phyloP scores from a whole-genome alignment of 1,140 invertebrate species.

The Ceratina calcarata region DNA sequence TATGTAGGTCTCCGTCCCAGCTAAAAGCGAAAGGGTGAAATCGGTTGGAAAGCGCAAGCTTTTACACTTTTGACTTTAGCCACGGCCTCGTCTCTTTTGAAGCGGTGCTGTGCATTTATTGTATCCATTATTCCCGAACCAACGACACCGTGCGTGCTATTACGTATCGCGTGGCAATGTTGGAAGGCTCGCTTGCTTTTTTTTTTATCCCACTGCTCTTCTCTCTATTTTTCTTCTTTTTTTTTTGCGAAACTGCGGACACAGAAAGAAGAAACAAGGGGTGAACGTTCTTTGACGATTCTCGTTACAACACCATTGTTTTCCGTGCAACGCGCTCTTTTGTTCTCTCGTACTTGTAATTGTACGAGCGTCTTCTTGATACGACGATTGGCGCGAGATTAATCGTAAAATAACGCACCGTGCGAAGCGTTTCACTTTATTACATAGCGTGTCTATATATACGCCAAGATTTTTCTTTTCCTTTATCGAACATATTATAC shows the following conservation, averaged over 20 bases:
- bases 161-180: conserved; percentile 41
- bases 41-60: conserved; percentile 61
- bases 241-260: conserved; percentile 1
- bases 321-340: neutral
- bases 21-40: conserved; percentile 66
- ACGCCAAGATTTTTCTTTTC: too few relatives aligned
- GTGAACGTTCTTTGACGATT: conserved; percentile 36
- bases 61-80: conserved; percentile 66
- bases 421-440: conserved; percentile 4
- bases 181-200: conserved; percentile 7
- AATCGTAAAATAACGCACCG: neutral
- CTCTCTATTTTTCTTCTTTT: neutral
- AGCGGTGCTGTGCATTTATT: conserved; percentile 46
- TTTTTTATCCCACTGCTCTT: neutral
- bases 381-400: conserved; percentile 23
- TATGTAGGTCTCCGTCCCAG: conserved; percentile 49
- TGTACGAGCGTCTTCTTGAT: neutral
- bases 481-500: too few relatives aligned
- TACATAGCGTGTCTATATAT: neutral
- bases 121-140: conserved; percentile 34
- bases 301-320: conserved; percentile 8
- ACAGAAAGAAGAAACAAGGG: conserved; percentile 1
- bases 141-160: conserved; percentile 24
- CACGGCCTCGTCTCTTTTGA: conserved; percentile 10
- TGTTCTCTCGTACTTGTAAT: neutral